Evolutionary conservation across 1,140 invertebrate genomes (phyloP).

Genomic region (Bombus polaris): DNA sequence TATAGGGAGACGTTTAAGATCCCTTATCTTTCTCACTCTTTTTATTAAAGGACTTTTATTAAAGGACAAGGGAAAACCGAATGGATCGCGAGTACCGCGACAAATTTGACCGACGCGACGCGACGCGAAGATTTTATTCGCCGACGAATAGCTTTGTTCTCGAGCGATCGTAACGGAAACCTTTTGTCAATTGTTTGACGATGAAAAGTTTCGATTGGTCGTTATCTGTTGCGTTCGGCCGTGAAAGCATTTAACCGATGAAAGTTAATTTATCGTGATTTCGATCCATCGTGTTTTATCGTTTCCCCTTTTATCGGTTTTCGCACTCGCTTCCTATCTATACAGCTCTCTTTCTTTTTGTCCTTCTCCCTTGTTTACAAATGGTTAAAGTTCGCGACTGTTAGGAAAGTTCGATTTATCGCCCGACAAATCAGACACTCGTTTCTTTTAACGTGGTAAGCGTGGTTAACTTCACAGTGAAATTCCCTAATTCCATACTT

Average conservation of each 20-base stretch:
- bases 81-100: neutral
- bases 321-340: slow-evolving; percentile 41
- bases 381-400: slow-evolving; percentile 32
- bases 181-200: slow-evolving; percentile 23
- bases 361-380: slow-evolving; percentile 20
- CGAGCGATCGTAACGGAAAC: neutral
- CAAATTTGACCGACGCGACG: neutral
- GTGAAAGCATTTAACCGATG: slow-evolving; percentile 35
- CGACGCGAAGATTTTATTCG: slow-evolving; percentile 7
- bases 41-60: neutral
- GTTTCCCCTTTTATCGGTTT: slow-evolving; percentile 18
- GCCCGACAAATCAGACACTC: neutral
- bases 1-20: neutral
- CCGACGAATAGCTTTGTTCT: neutral
- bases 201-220: slow-evolving; percentile 17
- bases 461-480: neutral
- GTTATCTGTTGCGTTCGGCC: slow-evolving; percentile 30
- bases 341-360: neutral
- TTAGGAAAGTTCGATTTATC: slow-evolving; percentile 3
- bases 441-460: neutral
- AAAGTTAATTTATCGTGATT: slow-evolving; percentile 60
- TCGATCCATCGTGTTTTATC: slow-evolving; percentile 22
- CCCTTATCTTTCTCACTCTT: too few species aligned
- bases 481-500: neutral
- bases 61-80: too few species aligned